Evolutionary conservation across 2,797 vertebrate genomes (phyloP).

Genomic region (Glossophaga mutica): DNA sequence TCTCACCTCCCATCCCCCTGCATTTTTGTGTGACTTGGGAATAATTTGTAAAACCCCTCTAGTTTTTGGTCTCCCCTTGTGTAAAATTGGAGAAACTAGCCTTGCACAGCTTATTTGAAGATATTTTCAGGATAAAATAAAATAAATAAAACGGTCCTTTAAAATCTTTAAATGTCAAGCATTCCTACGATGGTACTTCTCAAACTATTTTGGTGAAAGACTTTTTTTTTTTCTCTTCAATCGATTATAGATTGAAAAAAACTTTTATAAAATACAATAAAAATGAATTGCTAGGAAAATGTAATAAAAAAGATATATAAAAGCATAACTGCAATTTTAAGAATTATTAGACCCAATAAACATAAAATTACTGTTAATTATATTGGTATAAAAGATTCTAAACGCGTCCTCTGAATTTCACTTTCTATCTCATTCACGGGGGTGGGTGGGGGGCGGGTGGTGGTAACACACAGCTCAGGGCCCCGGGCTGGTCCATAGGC

Average conservation of each 20-base stretch:
- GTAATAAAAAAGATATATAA: not conserved
- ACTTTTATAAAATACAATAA: not conserved
- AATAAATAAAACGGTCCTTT: not conserved
- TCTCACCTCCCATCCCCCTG: accelerated
- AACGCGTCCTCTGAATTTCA: not conserved
- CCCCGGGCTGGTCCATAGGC: accelerated
- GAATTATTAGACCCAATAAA: not conserved
- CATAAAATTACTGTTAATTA: not conserved
- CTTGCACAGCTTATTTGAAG: not conserved
- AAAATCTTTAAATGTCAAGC: not conserved
- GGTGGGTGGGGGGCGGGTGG: no score
- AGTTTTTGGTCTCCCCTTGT: not conserved
- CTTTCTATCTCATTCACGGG: not conserved
- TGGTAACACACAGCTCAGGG: not conserved
- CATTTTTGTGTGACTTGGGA: not conserved
- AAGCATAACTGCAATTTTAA: not conserved
- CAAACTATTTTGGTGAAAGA: not conserved
- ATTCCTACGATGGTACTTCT: not conserved
- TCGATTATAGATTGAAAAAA: not conserved
- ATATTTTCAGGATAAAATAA: not conserved
- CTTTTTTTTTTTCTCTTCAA: not conserved
- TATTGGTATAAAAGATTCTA: not conserved
- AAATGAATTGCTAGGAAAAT: not conserved
- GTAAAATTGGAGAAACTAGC: not conserved
- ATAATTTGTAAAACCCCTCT: not conserved